Evolutionary conservation across 2,888 invertebrate species (phyloP), one percentile per base, ranked within the genome.

Genomic region (Oxyteleia sp.): DNA sequence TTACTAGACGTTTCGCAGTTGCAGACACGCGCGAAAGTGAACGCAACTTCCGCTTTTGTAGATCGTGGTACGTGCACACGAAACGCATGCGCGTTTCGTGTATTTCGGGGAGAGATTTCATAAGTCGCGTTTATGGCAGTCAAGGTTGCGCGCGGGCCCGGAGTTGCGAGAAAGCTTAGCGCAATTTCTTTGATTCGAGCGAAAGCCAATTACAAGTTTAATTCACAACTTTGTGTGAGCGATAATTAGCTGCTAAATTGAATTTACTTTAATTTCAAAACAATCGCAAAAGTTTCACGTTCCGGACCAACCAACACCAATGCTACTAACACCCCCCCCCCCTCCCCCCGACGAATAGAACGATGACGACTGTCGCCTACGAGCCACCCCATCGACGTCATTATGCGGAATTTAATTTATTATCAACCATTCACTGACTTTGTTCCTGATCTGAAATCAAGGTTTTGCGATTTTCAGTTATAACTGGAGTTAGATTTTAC

Each of bases 201-300:
- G 89, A 90, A 90, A 91, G 91, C 91, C 89, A 91, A 91, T 91
- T 92, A 92, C 90, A 91, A 92, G 92, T 92, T 92, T 90, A 91
- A 91, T 91, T 92, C 90, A 88, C 89, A 92, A 91, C 91, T 92
- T 92, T 90, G 88, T 86, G 84, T 89, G 87, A 86, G 88, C 90
- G 91, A 92, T 92, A 92, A 92, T 92, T 92, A 92, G 90, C 89
- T 88, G 89, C 89, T 89, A 88, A 91, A 91, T 91, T 90, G 90
- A 91, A 91, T 92, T 91, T 90, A 92, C 91, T 92, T 91, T 91
- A 89, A 88, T 90, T 90, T 88, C 87, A 87, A 90, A 91, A 92
- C 90, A 91, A 92, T 90, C 87, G 88, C 84, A 85, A 85, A 90
- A 91, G 89, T 91, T 91, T 84, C 66, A 83, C 79, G n/a, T n/a